A percentile compares a stretch with the other conserved stretches of the same genome.
Evolutionary conservation across 2,797 vertebrate species (phyloP).

Genomic region (Hyperoplus lanceolatus): DNA sequence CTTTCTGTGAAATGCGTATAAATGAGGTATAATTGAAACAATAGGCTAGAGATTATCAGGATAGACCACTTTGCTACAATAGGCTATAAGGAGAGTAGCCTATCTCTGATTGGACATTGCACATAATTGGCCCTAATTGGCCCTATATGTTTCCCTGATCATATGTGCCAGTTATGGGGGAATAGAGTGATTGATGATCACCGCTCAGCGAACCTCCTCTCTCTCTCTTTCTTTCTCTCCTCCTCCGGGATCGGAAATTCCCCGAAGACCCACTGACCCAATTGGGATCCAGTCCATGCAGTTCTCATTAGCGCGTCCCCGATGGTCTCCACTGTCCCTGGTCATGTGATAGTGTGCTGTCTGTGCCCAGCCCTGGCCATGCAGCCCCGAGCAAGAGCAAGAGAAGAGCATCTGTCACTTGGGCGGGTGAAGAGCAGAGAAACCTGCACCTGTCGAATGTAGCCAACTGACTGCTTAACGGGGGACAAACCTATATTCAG

Average conservation of each 20-base stretch:
- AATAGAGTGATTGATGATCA: conserved; percentile 31
- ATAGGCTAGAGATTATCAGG: neutral
- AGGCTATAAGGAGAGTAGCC: neutral
- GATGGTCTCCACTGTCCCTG: fast-evolving
- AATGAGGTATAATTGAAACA: too few species aligned
- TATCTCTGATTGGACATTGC: neutral
- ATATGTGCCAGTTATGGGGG: neutral
- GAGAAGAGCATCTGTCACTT: conserved; percentile 62
- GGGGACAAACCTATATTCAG: conserved; percentile 15
- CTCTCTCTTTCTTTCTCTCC: neutral
- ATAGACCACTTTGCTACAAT: neutral
- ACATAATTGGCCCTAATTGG: neutral
- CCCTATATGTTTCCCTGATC: neutral
- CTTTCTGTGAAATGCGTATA: neutral
- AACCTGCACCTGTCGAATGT: conserved; percentile 67
- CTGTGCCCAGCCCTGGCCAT: conserved; percentile 52
- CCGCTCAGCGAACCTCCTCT: conserved; percentile 5
- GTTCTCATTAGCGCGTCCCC: conserved; percentile 55
- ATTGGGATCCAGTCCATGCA: conserved; percentile 64
- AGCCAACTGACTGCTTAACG: conserved; percentile 29
- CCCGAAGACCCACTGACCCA: conserved; percentile 69
- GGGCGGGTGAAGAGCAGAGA: conserved; percentile 20
- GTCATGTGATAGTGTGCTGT: conserved; percentile 77
- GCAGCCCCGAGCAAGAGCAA: conserved; percentile 44
- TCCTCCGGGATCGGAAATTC: conserved; percentile 41